phyloP scores from a whole-genome alignment of 2,888 invertebrate species.

The Metalampra italica region DNA sequence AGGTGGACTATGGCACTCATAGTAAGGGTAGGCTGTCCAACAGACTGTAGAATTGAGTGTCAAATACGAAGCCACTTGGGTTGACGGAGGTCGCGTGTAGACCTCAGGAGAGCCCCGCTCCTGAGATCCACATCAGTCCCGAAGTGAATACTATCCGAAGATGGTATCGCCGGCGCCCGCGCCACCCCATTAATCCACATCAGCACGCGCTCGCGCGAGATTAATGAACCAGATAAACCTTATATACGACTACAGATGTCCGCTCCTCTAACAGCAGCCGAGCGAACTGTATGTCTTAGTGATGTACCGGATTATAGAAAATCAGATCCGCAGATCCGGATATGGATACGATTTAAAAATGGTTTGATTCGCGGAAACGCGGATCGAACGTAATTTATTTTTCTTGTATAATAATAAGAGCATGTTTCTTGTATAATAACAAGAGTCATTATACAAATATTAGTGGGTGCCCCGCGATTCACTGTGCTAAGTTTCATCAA shows the following conservation, averaged over 20 bases:
- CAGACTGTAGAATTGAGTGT: too few species aligned
- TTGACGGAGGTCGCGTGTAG: slow-evolving; percentile 44
- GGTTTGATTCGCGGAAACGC: too few species aligned
- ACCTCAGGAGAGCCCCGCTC: slow-evolving; percentile 18
- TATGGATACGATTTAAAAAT: too few species aligned
- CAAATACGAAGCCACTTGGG: neutral
- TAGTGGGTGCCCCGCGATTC: too few species aligned
- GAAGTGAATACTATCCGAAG: slow-evolving; percentile 59
- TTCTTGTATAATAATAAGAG: too few species aligned
- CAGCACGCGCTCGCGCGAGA: slow-evolving; percentile 71
- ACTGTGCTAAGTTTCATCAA: too few species aligned
- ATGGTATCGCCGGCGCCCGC: slow-evolving; percentile 61
- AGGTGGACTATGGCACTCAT: too few species aligned
- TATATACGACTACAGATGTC: slow-evolving; percentile 72
- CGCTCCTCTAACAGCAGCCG: slow-evolving; percentile 45
- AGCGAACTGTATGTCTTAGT: slow-evolving; percentile 30
- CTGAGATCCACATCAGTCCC: slow-evolving; percentile 59
- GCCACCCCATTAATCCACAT: slow-evolving; percentile 76
- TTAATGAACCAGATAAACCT: slow-evolving; percentile 74
- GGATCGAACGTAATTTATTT: too few species aligned
- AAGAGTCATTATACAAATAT: too few species aligned
- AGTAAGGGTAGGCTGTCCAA: too few species aligned
- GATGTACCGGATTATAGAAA: slow-evolving; percentile 10
- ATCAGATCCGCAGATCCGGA: too few species aligned
- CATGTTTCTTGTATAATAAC: too few species aligned